Evolutionary conservation across 2,888 invertebrate genomes (phyloP).

Genomic region (Meteorus cinctellus): DNA sequence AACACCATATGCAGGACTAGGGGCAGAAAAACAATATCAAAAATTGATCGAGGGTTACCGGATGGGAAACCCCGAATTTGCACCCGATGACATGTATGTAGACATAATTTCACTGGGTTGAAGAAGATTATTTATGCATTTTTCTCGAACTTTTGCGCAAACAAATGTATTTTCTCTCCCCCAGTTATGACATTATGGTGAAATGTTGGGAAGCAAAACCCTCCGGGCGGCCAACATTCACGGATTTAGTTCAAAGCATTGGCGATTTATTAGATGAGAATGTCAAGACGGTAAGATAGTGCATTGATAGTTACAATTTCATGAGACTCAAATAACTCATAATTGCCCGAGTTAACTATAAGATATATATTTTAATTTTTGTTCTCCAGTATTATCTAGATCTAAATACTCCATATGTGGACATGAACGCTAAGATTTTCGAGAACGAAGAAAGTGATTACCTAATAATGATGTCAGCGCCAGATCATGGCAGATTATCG

Average conservation of each 20-base stretch:
- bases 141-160: too few relatives aligned
- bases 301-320: too few relatives aligned
- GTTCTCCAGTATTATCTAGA: conserved; percentile 87
- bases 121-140: background rate
- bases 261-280: conserved; percentile 87
- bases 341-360: background rate
- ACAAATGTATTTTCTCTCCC: conserved; percentile 13
- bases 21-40: conserved; percentile 81
- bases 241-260: conserved; percentile 82
- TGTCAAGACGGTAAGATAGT: conserved; percentile 80
- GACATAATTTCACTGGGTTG: background rate
- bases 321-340: background rate
- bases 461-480: conserved; percentile 85
- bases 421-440: conserved; percentile 79
- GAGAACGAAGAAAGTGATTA: conserved; percentile 81
- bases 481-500: conserved; percentile 81
- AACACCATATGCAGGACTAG: conserved; percentile 90
- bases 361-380: conserved; percentile 36
- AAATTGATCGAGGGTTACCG: conserved; percentile 89
- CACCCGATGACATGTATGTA: conserved; percentile 84
- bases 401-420: conserved; percentile 85
- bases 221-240: conserved; percentile 85
- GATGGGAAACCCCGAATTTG: conserved; percentile 89
- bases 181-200: conserved; percentile 85
- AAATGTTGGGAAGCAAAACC: conserved; percentile 91